Conservation (phyloP, 30 jellyfish, hydroid and myxozoan genomes). For the Chrysaora quinquecirrha region DNA sequence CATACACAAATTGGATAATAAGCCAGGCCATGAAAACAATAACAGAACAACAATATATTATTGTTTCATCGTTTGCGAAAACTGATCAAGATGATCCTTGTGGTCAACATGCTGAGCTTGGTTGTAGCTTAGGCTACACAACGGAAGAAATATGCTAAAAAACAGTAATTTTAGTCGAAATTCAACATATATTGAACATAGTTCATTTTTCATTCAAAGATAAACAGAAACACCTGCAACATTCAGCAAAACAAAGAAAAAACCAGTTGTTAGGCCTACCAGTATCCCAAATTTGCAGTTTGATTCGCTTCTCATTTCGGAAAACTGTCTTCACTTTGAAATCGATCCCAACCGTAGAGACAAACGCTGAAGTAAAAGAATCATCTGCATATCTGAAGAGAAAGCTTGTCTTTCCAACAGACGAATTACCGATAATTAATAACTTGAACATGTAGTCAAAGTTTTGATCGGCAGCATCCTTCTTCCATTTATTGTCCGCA, state of each 20-base stretch:
- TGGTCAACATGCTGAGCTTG: too few relatives aligned
- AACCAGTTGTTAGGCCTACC: slow-evolving; percentile 61
- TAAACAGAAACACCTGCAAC: slow-evolving; percentile 48
- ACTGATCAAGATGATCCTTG: too few relatives aligned
- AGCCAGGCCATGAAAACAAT: too few relatives aligned
- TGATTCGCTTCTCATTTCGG: slow-evolving; percentile 92
- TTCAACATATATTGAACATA: background rate
- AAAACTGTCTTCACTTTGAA: slow-evolving; percentile 96
- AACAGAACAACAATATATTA: too few relatives aligned
- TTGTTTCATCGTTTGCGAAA: too few relatives aligned
- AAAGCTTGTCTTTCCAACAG: slow-evolving; percentile 98
- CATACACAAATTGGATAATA: too few relatives aligned
- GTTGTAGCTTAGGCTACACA: too few relatives aligned
- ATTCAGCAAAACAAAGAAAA: slow-evolving; percentile 13
- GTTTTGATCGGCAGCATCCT: slow-evolving; percentile 99
- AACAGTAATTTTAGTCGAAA: background rate
- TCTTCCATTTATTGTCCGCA: slow-evolving; percentile 90
- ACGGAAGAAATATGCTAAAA: too few relatives aligned
- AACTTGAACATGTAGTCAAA: slow-evolving; percentile 96
- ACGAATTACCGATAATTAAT: slow-evolving; percentile 89
- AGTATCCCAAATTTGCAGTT: slow-evolving; percentile 98
- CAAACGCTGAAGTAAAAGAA: slow-evolving; percentile 97
- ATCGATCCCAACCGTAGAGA: slow-evolving; percentile 97
- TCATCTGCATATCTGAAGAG: slow-evolving; percentile 95
- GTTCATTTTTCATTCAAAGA: background rate